Evolutionary conservation across 1,140 invertebrate genomes (phyloP).

Genomic region (Teleopsis dalmanni): DNA sequence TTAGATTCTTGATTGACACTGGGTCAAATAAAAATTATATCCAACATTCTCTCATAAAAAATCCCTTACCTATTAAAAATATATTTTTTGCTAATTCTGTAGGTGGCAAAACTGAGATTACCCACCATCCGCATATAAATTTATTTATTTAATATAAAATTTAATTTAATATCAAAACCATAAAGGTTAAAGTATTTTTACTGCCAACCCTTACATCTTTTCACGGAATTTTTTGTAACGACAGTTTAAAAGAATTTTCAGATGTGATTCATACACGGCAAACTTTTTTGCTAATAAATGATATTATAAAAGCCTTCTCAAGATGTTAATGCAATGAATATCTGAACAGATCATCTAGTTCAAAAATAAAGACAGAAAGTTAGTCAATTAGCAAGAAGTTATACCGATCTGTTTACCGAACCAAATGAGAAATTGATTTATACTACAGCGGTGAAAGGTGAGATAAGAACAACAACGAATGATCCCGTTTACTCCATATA

Average conservation of each 20-base stretch:
- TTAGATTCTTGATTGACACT: conserved; percentile 13
- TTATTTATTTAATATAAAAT: no score
- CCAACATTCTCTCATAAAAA: neutral
- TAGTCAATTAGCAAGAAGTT: neutral
- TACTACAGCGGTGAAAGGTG: conserved; percentile 7
- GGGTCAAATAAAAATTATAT: conserved; percentile 15
- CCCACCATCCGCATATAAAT: conserved; percentile 3
- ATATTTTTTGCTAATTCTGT: conserved; percentile 7
- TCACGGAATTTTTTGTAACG: conserved; percentile 7
- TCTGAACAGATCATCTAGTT: neutral
- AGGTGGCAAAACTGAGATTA: conserved; percentile 1
- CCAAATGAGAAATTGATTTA: conserved; percentile 1
- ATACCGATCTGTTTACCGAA: conserved; percentile 5
- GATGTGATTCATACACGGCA: conserved; percentile 6
- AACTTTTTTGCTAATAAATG: neutral
- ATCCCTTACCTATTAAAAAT: conserved; percentile 5
- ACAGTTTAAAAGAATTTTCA: conserved; percentile 8
- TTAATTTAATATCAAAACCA: neutral
- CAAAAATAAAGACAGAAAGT: conserved; percentile 2
- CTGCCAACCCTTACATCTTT: conserved; percentile 4
- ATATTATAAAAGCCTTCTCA: neutral
- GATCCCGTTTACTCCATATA: conserved; percentile 14
- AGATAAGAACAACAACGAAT: conserved; percentile 9
- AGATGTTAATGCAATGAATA: conserved; percentile 2
- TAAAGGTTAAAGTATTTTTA: conserved; percentile 6